Conservation (phyloP, 2,797 vertebrate species). For the Phalanger gymnotis region DNA sequence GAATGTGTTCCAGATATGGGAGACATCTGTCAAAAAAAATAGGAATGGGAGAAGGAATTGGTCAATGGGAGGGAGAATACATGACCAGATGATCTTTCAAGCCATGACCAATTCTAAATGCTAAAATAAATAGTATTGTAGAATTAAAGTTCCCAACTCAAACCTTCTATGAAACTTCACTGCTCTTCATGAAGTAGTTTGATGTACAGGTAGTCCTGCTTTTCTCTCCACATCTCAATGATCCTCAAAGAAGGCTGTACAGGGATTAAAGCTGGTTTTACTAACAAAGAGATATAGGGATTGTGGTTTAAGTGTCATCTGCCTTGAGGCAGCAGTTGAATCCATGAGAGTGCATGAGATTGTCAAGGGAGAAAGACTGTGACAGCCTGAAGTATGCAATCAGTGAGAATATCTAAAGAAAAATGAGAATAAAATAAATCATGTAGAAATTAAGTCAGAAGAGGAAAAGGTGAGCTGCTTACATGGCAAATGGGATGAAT, state of each 20-base stretch:
- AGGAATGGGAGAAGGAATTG: not conserved
- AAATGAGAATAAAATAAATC: no score
- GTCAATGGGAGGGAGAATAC: not conserved
- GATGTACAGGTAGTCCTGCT: not conserved
- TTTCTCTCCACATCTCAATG: no score
- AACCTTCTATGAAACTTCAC: not conserved
- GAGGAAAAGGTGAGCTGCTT: not conserved
- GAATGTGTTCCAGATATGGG: not conserved
- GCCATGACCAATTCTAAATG: not conserved
- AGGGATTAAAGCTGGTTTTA: no score
- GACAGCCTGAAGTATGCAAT: no score
- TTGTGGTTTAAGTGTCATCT: no score
- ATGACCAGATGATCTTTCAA: not conserved
- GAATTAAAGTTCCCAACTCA: not conserved
- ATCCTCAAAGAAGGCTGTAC: no score
- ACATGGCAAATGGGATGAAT: not conserved
- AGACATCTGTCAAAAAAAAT: not conserved
- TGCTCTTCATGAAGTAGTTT: not conserved
- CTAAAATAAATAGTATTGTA: not conserved
- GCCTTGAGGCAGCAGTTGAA: no score
- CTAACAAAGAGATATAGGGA: no score
- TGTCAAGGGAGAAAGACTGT: no score
- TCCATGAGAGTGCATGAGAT: no score
- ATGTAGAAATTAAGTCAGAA: not conserved
- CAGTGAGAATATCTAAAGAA: no score